Conservation (phyloP, 2,888 invertebrate species). For the Aleiodes alternator region DNA sequence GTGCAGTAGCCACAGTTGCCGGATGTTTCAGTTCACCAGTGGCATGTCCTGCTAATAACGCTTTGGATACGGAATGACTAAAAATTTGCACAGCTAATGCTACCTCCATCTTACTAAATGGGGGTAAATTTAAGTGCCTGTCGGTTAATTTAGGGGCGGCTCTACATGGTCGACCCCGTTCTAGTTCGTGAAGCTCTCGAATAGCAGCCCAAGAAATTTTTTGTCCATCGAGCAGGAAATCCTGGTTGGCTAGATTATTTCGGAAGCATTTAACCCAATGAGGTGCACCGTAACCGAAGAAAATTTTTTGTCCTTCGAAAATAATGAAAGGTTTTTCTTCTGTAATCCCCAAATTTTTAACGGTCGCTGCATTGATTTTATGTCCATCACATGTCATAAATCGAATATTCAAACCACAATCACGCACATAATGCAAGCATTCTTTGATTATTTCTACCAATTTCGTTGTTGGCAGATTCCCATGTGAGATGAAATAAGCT, state of each 20-base stretch:
- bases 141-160: conserved; percentile 58
- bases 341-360: conserved; percentile 51
- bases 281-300: conserved; percentile 54
- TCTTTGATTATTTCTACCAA: neutral
- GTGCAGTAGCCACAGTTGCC: conserved; percentile 50
- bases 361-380: conserved; percentile 52
- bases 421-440: neutral
- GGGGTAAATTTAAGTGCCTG: conserved; percentile 55
- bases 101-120: conserved; percentile 59
- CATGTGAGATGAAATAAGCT: conserved; percentile 51
- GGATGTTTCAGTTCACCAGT: conserved; percentile 51
- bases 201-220: conserved; percentile 53
- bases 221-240: conserved; percentile 45
- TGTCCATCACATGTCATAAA: conserved; percentile 57
- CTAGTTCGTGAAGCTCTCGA: conserved; percentile 50
- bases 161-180: conserved; percentile 48
- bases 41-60: conserved; percentile 50
- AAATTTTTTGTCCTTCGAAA: conserved; percentile 49
- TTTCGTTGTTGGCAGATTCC: neutral
- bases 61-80: conserved; percentile 56
- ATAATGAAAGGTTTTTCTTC: conserved; percentile 51
- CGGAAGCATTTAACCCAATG: conserved; percentile 55
- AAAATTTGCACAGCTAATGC: conserved; percentile 58
- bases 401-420: neutral
- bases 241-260: conserved; percentile 53